Evolutionary conservation across 2,888 invertebrate genomes (phyloP), one percentile per base, ranked within the genome.

Genomic region (Microctonus aethiopoides): DNA sequence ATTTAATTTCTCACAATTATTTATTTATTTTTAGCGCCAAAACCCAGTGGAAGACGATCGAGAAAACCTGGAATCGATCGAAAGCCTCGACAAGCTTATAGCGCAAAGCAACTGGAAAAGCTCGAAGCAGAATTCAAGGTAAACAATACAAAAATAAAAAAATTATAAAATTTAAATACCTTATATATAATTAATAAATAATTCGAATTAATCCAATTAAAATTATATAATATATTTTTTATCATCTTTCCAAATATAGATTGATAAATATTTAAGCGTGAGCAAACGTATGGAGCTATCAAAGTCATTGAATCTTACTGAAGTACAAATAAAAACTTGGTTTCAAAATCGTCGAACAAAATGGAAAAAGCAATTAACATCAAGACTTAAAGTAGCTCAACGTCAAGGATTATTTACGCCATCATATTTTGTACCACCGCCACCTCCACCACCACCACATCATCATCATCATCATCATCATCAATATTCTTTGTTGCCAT

Each of bases 301-400:
- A 0, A 95, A 96, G 85, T 92, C 93, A 0, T 87, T 98, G 36
- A 94, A 92, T 76, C 89, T 98, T 56, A 97, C 97, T 0, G 97
- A 98, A 87, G 97, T 97, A 0, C 97, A 98, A 88, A 97, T 98
- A 76, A 98, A 98, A 86, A 97, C 97, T 0, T 97, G 97, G 97
- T 97, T 97, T 84, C 96, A 97, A 87, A 97, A 98, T 84, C 90
- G 98, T 70, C 89, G 98, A 73, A 98, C 98, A 0, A 98, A 98
- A 85, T 98, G 97, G 97, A 97, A 98, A 88, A 98, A 98, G 81
- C 98, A 98, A 83, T 87, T 98, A 80, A 96, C 97, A 0, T 94
- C 96, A 0, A 89, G 96, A 2, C 87, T 97, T 74, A 95, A 96
- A 86, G 93, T 96, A 85, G 95, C 96, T 0, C 96, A 96, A 81